Conservation (phyloP, 2,113 vertebrate genomes). For the Microcebus ravelobensis region DNA sequence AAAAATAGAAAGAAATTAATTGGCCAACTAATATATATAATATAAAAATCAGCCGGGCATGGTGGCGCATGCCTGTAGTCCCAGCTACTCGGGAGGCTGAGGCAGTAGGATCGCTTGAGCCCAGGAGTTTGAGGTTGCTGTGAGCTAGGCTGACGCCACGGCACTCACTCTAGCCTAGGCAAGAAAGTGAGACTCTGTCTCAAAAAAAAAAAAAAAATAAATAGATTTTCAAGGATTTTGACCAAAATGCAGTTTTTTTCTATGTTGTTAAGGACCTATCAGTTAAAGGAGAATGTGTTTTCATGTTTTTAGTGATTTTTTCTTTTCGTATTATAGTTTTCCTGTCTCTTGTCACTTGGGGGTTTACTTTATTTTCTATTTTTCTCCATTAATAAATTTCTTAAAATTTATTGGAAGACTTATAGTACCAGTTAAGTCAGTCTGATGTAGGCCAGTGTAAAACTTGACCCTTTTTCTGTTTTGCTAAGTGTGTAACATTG, state of each 20-base stretch:
- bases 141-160: too few species aligned
- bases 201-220: too few species aligned
- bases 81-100: too few species aligned
- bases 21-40: too few species aligned
- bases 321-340: background rate
- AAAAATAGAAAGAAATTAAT: too few species aligned
- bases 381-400: slow-evolving; percentile 18
- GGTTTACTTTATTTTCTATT: background rate
- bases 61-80: too few species aligned
- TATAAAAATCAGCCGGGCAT: too few species aligned
- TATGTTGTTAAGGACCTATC: background rate
- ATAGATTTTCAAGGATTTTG: slow-evolving; percentile 46
- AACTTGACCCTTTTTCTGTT: background rate
- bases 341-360: background rate
- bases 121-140: too few species aligned
- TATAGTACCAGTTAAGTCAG: background rate
- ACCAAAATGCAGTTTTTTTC: background rate
- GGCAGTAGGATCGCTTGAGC: too few species aligned
- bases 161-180: too few species aligned
- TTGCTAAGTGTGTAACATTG: background rate
- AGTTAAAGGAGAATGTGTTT: background rate
- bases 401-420: background rate
- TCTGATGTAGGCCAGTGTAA: background rate
- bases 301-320: background rate
- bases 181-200: too few species aligned